Evolutionary conservation across 2,113 vertebrate genomes (phyloP).

Genomic region (Peromyscus californicus): DNA sequence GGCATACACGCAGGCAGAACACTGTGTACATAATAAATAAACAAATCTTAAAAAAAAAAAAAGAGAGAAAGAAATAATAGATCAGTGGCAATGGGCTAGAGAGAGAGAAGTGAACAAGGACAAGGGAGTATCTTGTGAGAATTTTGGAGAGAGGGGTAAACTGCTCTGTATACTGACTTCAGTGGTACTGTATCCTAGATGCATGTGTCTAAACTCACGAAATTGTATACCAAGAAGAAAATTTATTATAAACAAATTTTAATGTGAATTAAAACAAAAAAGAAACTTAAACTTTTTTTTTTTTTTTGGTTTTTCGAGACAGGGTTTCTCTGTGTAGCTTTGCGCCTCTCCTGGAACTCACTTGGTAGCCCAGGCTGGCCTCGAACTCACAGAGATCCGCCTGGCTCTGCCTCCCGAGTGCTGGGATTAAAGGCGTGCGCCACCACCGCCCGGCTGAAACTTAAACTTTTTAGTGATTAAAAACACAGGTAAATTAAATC

Average conservation of each 20-base stretch:
- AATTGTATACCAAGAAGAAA: background rate
- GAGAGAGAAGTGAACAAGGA: background rate
- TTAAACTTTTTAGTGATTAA: background rate
- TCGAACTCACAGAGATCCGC: no score
- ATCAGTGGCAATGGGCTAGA: background rate
- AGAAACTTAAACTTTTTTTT: no score
- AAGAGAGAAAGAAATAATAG: background rate
- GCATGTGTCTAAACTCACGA: background rate
- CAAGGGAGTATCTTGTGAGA: background rate
- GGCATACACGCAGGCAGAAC: no score
- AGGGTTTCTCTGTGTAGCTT: no score
- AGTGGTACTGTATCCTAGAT: background rate
- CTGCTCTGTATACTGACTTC: background rate
- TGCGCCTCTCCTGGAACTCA: no score
- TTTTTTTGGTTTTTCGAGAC: no score
- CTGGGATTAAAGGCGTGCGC: no score
- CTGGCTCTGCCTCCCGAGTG: no score
- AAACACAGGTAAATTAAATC: background rate
- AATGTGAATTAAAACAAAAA: conserved; percentile 14
- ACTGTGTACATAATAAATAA: no score
- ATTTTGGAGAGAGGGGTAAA: background rate
- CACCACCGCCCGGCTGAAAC: no score
- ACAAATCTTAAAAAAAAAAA: no score
- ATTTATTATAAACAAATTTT: background rate
- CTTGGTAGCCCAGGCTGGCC: no score